phyloP scores from a whole-genome alignment of 2,797 vertebrate species.

The Pseudochromis fuscus region DNA sequence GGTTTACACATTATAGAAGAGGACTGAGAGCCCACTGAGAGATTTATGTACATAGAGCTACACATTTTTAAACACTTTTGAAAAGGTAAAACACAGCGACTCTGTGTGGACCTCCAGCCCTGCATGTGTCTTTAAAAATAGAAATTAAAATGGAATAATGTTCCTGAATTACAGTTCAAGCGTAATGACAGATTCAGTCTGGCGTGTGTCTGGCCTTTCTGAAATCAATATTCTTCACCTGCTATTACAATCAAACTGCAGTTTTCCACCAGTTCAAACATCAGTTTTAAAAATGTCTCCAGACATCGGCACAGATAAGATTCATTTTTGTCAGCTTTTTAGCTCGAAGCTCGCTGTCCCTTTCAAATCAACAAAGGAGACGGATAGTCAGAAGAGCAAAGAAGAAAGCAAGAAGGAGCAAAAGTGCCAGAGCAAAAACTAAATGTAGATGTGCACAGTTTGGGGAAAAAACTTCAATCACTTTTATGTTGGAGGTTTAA shows the following conservation, averaged over 20 bases:
- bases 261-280: slow-evolving; percentile 36
- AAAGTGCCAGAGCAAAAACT: slow-evolving; percentile 13
- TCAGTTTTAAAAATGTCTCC: slow-evolving; percentile 32
- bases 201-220: not conserved
- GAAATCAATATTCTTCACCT: slow-evolving; percentile 14
- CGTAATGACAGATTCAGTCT: slow-evolving; percentile 1
- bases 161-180: not conserved
- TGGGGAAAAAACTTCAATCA: slow-evolving; percentile 56
- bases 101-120: no score
- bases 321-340: slow-evolving; percentile 36
- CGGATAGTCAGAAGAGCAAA: slow-evolving; percentile 41
- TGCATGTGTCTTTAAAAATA: slow-evolving; percentile 4
- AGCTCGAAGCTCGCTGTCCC: slow-evolving; percentile 23
- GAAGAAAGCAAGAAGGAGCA: slow-evolving; percentile 12
- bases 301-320: slow-evolving; percentile 18
- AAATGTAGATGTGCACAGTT: slow-evolving; percentile 51
- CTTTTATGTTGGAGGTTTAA: slow-evolving; percentile 42
- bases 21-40: no score
- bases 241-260: slow-evolving; percentile 18
- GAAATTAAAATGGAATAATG: not conserved
- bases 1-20: no score
- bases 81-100: no score
- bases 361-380: slow-evolving; percentile 34
- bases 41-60: no score
- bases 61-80: no score